Conservation (phyloP, 2,113 vertebrate species). For the Chamaea fasciata region DNA sequence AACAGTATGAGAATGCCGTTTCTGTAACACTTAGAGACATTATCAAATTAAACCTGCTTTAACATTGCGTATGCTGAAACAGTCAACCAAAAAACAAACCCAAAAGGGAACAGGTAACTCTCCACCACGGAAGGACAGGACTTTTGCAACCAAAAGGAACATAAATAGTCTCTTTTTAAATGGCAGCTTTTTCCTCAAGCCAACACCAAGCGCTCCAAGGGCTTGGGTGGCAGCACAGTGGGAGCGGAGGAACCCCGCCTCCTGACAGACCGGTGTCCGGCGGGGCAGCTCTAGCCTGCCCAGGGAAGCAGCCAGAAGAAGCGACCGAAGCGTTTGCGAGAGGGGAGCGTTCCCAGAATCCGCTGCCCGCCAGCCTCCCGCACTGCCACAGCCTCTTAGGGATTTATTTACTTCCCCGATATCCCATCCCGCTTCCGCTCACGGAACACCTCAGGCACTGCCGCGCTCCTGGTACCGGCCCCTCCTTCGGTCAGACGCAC, state of each 20-base stretch:
- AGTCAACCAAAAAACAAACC: neutral
- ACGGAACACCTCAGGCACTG: neutral
- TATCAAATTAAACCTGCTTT: neutral
- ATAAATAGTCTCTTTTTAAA: neutral
- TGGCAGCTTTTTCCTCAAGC: neutral
- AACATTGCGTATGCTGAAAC: neutral
- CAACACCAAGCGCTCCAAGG: neutral
- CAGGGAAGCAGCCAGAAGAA: neutral
- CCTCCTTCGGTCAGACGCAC: neutral
- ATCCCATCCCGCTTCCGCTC: neutral
- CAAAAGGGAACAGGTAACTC: neutral
- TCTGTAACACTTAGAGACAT: neutral
- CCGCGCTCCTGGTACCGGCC: neutral
- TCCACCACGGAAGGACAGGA: neutral
- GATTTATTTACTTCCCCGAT: neutral
- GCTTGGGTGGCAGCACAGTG: neutral
- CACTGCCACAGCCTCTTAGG: neutral
- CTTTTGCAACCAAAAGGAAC: neutral
- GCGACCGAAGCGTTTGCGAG: neutral
- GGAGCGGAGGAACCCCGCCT: too few species aligned
- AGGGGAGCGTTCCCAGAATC: rapidly evolving
- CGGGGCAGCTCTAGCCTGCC: rapidly evolving
- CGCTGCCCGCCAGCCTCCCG: neutral
- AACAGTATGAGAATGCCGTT: neutral
- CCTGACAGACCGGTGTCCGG: rapidly evolving